Evolutionary conservation across 2,888 invertebrate genomes (phyloP), one percentile per base, ranked within the genome.

Genomic region (Himalopsyche tibetana): DNA sequence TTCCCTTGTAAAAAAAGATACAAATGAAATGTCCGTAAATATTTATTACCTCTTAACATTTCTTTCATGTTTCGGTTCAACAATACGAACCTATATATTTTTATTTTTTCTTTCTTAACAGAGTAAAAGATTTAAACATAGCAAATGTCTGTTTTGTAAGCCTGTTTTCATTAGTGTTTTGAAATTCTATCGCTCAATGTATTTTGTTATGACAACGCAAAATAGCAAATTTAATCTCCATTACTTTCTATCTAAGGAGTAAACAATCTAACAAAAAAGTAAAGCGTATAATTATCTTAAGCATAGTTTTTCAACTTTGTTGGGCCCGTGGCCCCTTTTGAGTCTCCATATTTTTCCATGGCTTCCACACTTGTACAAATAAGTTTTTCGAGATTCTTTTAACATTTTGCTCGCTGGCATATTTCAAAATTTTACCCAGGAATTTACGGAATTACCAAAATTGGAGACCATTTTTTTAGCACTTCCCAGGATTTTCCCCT

Each of bases 11-110:
- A 63, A 56, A 28, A 63, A 63, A 63, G 63, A 63, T 19, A 63
- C 63, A 63, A 63, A 63, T 63, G 63, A 63, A 63, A 63, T 19
- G 63, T 63, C 63, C 63, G n/a, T 63, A 63, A 63, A 63, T 63
- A 63, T 63, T 63, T 63, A 63, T 63, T 63, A 63, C 63, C 63
- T 63, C 63, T 63, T 63, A 63, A 63, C 63, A 63, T 19, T 63
- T 63, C 63, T 63, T 63, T 63, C 63, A 63, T 63, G 63, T 63
- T 63, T 63, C 19, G 63, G 19, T 63, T 63, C 63, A 19, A 19
- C n/a, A 63, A 63, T 63, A 19, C 63, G 19, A 56, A 19, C 56
- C 56, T 19, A 56, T 9, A 56, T 56, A 9, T 56, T 45, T 45
- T 45, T 45, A 45, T 45, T 45, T 45, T 45, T 51, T 51, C 15